These are phyloP conservation scores for Xestia ashworthii DNA, from an alignment of 2,888 invertebrate genomes.

Conservation along the genomic window DNA sequence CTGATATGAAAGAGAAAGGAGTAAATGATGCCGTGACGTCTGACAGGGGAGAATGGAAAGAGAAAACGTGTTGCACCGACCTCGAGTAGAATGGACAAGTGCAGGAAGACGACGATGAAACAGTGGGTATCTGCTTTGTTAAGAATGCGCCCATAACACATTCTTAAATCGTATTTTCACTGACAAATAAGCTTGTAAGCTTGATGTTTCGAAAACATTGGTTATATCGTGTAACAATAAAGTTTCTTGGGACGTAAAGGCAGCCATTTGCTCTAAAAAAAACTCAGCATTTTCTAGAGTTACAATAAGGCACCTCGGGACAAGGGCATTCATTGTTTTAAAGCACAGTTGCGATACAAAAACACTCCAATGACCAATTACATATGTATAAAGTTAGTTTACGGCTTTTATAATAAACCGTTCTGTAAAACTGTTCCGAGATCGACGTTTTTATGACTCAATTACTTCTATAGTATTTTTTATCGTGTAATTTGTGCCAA, in stretches of 20 bases:
- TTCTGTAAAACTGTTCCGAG: conserved; percentile 24
- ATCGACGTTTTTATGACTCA: conserved; percentile 11
- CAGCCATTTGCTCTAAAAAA: background rate
- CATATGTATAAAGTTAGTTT: background rate
- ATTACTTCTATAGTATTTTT: background rate
- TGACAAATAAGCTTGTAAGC: too few species aligned
- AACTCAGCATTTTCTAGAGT: background rate
- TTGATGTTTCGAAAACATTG: background rate
- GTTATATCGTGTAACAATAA: background rate
- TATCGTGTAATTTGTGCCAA: too few species aligned
- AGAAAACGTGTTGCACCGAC: too few species aligned
- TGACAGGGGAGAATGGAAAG: too few species aligned
- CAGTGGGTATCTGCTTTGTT: background rate
- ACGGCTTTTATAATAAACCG: background rate
- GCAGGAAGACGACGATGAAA: too few species aligned
- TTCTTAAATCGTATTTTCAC: background rate
- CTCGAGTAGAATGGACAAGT: too few species aligned
- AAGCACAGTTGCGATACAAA: background rate
- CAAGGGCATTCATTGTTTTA: too few species aligned
- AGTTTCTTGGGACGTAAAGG: background rate
- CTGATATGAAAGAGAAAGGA: too few species aligned
- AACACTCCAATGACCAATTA: background rate
- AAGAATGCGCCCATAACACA: background rate
- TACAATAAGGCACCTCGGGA: background rate
- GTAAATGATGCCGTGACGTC: too few species aligned